Conservation (phyloP, 2,888 invertebrate species). For the Colletes collaris region DNA sequence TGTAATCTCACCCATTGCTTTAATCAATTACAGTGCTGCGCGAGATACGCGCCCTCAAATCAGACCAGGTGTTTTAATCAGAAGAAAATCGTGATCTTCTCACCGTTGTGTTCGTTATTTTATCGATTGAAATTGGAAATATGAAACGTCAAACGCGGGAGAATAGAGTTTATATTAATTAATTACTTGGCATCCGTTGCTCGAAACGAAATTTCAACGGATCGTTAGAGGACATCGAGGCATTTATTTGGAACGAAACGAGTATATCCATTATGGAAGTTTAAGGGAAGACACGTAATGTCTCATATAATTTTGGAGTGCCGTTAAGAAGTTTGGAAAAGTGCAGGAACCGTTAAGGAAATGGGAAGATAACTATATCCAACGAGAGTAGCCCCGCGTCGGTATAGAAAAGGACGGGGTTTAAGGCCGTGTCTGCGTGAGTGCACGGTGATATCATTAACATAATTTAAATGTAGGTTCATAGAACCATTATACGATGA, state of each 20-base stretch:
- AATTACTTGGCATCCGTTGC: too few relatives aligned
- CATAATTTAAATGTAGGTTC: slow-evolving; percentile 50
- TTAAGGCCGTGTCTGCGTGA: slow-evolving; percentile 19
- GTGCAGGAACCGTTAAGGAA: slow-evolving; percentile 48
- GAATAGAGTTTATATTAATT: too few relatives aligned
- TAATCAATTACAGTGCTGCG: slow-evolving; percentile 13
- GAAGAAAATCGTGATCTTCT: neutral
- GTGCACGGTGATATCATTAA: slow-evolving; percentile 40
- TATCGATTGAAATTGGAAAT: too few relatives aligned
- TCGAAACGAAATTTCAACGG: neutral
- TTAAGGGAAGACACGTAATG: slow-evolving; percentile 14
- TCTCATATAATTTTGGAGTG: slow-evolving; percentile 32
- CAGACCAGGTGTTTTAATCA: slow-evolving; percentile 9
- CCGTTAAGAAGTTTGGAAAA: slow-evolving; percentile 52
- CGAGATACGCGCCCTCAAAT: slow-evolving; percentile 18
- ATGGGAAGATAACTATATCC: slow-evolving; percentile 54
- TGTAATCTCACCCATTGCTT: slow-evolving; percentile 10
- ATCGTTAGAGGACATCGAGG: neutral
- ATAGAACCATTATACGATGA: slow-evolving; percentile 28
- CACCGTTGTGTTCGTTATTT: too few relatives aligned
- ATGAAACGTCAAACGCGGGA: too few relatives aligned
- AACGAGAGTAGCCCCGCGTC: slow-evolving; percentile 15
- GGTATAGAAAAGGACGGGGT: neutral
- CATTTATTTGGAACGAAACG: slow-evolving; percentile 19
- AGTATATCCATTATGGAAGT: slow-evolving; percentile 10